phyloP scores from a whole-genome alignment of 2,888 invertebrate genomes.

The Neoascia interrupta region DNA sequence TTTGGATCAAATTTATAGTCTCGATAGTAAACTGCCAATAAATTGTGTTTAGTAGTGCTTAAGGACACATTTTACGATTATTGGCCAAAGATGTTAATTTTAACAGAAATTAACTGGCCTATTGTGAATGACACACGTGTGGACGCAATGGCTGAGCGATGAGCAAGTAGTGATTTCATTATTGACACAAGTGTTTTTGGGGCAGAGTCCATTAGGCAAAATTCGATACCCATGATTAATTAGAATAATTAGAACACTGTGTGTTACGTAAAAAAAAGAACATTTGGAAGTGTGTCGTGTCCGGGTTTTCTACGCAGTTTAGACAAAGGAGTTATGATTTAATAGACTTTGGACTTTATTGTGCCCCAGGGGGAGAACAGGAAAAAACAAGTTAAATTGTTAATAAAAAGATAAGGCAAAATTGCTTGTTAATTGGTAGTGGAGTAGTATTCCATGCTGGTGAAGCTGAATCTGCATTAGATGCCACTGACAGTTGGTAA shows the following conservation, averaged over 20 bases:
- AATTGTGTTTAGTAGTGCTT: constrained; percentile 37
- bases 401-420: too few species aligned
- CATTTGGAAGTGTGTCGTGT: background rate
- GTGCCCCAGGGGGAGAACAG: too few species aligned
- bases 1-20: constrained; percentile 39
- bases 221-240: constrained; percentile 39
- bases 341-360: too few species aligned
- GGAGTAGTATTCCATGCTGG: too few species aligned
- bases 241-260: constrained; percentile 40
- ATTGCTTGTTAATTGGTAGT: too few species aligned
- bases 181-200: constrained; percentile 27
- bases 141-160: background rate
- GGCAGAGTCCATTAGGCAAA: constrained; percentile 13
- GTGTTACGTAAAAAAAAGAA: background rate
- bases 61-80: constrained; percentile 56
- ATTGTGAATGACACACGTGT: constrained; percentile 19
- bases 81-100: constrained; percentile 45
- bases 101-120: background rate
- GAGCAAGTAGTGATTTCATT: constrained; percentile 34
- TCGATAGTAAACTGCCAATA: constrained; percentile 17
- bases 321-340: background rate
- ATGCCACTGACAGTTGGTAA: too few species aligned
- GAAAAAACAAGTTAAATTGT: too few species aligned
- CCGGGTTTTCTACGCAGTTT: constrained; percentile 9
- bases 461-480: too few species aligned